phyloP scores from a whole-genome alignment of 2,888 invertebrate species.

The Gymnocheta viridis region DNA sequence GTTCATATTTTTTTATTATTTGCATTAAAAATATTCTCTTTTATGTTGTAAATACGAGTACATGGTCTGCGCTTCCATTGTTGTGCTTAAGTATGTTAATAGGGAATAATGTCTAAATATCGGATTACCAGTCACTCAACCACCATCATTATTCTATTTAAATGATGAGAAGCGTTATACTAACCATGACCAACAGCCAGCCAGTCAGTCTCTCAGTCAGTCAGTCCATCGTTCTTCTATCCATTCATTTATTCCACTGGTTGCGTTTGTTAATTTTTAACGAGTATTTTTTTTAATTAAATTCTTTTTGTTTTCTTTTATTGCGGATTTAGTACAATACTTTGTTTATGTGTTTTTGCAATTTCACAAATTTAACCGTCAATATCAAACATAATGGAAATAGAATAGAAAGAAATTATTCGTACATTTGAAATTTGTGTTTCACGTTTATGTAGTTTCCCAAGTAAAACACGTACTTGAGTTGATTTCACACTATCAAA shows the following conservation, averaged over 20 bases:
- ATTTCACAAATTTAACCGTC: background rate
- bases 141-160: slow-evolving; percentile 51
- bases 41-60: background rate
- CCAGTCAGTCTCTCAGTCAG: slow-evolving; percentile 11
- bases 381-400: background rate
- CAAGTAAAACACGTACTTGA: background rate
- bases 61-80: background rate
- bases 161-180: slow-evolving; percentile 41
- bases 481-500: background rate
- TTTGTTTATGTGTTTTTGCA: background rate
- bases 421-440: background rate
- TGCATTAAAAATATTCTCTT: background rate
- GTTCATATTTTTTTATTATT: slow-evolving; percentile 4
- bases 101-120: slow-evolving; percentile 53
- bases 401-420: background rate
- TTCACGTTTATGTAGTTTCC: no score
- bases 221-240: no score
- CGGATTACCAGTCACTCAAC: slow-evolving; percentile 49
- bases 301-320: background rate
- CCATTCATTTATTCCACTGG: background rate
- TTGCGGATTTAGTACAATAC: background rate
- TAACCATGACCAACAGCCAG: slow-evolving; percentile 52
- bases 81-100: slow-evolving; percentile 53
- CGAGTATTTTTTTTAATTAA: slow-evolving; percentile 20
- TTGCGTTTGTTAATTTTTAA: slow-evolving; percentile 8